Percentiles rank a stretch among this genome's conserved stretches.
phyloP scores from a whole-genome alignment of 2,113 vertebrate genomes.

The Osmerus eperlanus region DNA sequence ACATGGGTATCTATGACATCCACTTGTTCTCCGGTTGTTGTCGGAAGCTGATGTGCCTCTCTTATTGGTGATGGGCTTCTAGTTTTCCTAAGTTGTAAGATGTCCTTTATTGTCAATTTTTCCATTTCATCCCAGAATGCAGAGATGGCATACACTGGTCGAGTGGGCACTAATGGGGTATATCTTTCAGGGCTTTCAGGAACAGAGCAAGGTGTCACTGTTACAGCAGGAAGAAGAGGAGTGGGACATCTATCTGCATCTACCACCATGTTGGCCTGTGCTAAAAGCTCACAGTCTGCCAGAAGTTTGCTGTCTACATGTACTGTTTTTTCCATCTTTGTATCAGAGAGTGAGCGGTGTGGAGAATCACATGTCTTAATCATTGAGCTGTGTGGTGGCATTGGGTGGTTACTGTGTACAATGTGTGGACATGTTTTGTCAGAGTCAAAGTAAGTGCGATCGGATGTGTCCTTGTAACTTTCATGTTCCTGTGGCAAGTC shows the following conservation, averaged over 20 bases:
- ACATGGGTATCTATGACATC: conserved; percentile 4
- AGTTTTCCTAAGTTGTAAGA: conserved; percentile 63
- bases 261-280: conserved; percentile 16
- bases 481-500: not conserved
- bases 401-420: conserved; percentile 15
- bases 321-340: conserved; percentile 13
- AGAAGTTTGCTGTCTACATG: not conserved
- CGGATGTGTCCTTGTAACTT: not conserved
- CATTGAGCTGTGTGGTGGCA: conserved; percentile 23
- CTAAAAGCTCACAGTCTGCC: not conserved
- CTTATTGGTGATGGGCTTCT: conserved; percentile 18
- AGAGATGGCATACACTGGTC: conserved; percentile 68
- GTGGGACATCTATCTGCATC: not conserved
- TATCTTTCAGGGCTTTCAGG: conserved; percentile 44
- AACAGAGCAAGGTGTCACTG: conserved; percentile 28
- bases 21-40: not conserved
- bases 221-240: conserved; percentile 33
- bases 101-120: conserved; percentile 75
- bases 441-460: conserved; percentile 3
- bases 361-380: conserved; percentile 7
- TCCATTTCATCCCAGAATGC: conserved; percentile 79
- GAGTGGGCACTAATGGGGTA: conserved; percentile 37
- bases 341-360: not conserved
- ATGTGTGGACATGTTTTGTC: conserved; percentile 19
- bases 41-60: conserved; percentile 12